A percentile compares a stretch with the other conserved stretches of the same genome.
These are phyloP conservation scores for Tetanocera ferruginea DNA, from an alignment of 2,888 invertebrate genomes.

Conservation along the genomic window DNA sequence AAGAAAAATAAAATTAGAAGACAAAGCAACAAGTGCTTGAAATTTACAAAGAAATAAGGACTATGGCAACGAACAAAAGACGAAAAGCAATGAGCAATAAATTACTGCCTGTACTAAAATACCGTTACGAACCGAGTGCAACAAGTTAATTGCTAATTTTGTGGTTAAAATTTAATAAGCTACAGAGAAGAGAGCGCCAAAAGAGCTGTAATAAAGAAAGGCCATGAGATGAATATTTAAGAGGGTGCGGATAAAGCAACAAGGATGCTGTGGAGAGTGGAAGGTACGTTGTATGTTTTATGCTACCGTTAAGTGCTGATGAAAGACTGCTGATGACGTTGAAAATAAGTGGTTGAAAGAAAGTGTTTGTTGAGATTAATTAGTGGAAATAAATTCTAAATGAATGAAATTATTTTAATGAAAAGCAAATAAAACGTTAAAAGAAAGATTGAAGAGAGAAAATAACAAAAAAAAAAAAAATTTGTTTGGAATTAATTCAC, in stretches of 20 bases:
- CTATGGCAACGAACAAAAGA: not conserved
- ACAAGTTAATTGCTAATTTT: slow-evolving; percentile 48
- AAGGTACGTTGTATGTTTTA: not conserved
- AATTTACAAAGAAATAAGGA: not conserved
- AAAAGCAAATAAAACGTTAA: slow-evolving; percentile 43
- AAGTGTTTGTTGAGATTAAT: slow-evolving; percentile 40
- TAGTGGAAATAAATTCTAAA: slow-evolving; percentile 33
- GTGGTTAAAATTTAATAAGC: slow-evolving; percentile 48
- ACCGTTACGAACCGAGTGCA: slow-evolving; percentile 4
- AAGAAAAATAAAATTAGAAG: not conserved
- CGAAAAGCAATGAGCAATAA: not conserved
- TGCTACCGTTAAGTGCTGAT: not conserved
- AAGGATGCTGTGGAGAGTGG: slow-evolving; percentile 3
- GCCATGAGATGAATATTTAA: not conserved
- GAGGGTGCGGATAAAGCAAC: slow-evolving; percentile 40
- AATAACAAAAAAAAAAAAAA: not conserved
- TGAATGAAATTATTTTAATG: slow-evolving; percentile 45
- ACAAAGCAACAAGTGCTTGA: slow-evolving; percentile 6
- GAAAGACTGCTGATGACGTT: not conserved
- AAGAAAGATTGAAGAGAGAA: not conserved
- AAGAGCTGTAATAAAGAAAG: not conserved
- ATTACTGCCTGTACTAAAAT: not conserved
- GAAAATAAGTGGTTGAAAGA: slow-evolving; percentile 15
- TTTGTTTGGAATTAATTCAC: slow-evolving; percentile 14
- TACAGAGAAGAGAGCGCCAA: not conserved